A percentile compares a stretch with the other conserved stretches of the same genome.
These are phyloP conservation scores for Sinocyclocheilus grahami DNA, from an alignment of 2,113 vertebrate species.

Conservation along the genomic window DNA sequence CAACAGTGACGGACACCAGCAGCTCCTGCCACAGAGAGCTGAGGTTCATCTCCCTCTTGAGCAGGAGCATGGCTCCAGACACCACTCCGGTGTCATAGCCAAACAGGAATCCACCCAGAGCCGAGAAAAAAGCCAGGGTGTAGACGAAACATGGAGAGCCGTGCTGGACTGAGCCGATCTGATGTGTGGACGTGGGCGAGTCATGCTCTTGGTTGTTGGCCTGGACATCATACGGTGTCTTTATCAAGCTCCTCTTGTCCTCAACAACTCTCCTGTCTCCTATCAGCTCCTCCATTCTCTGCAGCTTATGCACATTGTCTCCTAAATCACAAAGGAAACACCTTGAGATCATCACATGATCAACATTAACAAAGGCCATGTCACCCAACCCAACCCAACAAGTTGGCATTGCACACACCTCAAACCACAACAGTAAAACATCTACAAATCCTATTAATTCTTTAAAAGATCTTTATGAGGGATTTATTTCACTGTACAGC, in stretches of 20 bases:
- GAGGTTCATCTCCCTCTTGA: constrained; percentile 89
- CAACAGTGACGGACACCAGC: constrained; percentile 91
- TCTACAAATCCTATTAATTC: background rate
- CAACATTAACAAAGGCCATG: background rate
- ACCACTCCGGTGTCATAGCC: constrained; percentile 98
- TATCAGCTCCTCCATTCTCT: constrained; percentile 77
- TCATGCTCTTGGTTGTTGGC: constrained; percentile 62
- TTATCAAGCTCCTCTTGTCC: constrained; percentile 78
- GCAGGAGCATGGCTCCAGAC: constrained; percentile 92
- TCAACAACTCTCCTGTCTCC: constrained; percentile 71
- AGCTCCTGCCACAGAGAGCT: constrained; percentile 93
- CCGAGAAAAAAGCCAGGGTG: constrained; percentile 81
- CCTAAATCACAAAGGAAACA: constrained; percentile 72
- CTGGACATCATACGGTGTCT: constrained; percentile 69
- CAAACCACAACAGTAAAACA: background rate
- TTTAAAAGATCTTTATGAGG: background rate
- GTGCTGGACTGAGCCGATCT: constrained; percentile 65
- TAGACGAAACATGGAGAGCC: constrained; percentile 80
- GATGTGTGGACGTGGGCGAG: background rate
- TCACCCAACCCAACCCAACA: background rate
- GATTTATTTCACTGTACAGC: background rate
- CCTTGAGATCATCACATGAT: background rate
- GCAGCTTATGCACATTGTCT: constrained; percentile 79
- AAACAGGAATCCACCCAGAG: constrained; percentile 93
- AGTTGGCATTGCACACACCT: background rate